These are phyloP conservation scores for Mellilla xanthometata DNA, from an alignment of 2,888 invertebrate species.

Conservation along the genomic window DNA sequence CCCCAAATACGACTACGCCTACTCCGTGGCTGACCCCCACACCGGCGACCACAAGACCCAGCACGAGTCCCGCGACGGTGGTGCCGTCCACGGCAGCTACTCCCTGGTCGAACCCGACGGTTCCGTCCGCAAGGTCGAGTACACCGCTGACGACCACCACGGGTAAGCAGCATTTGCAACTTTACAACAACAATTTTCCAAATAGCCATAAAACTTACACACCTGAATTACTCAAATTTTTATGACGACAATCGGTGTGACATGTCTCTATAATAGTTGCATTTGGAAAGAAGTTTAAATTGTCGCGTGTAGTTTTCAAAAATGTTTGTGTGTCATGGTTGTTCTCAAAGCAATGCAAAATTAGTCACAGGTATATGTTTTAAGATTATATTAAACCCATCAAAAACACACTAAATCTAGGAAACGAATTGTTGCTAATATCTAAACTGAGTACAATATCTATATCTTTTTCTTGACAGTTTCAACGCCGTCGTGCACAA, in stretches of 20 bases:
- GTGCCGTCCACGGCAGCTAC: slow-evolving; percentile 86
- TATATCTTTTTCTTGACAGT: slow-evolving; percentile 46
- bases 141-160: slow-evolving; percentile 84
- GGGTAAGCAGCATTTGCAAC: slow-evolving; percentile 63
- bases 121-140: slow-evolving; percentile 84
- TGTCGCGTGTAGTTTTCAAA: slow-evolving; percentile 5
- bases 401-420: too few relatives aligned
- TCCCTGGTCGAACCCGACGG: slow-evolving; percentile 84
- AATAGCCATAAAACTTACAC: slow-evolving; percentile 2
- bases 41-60: slow-evolving; percentile 85
- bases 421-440: too few relatives aligned
- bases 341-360: slow-evolving; percentile 5
- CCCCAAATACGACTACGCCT: slow-evolving; percentile 84
- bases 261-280: not conserved
- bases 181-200: not conserved
- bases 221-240: slow-evolving; percentile 14
- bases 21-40: slow-evolving; percentile 84
- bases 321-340: slow-evolving; percentile 16
- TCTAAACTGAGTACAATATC: too few relatives aligned
- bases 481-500: slow-evolving; percentile 82
- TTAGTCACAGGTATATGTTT: slow-evolving; percentile 9
- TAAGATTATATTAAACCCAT: too few relatives aligned
- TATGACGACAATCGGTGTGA: slow-evolving; percentile 7
- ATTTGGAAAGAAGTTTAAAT: not conserved
- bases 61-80: slow-evolving; percentile 84